Percentiles rank a stretch among this genome's conserved stretches.
phyloP scores from a whole-genome alignment of 35 echinoderm and acorn worm species.

The Apostichopus japonicus region DNA sequence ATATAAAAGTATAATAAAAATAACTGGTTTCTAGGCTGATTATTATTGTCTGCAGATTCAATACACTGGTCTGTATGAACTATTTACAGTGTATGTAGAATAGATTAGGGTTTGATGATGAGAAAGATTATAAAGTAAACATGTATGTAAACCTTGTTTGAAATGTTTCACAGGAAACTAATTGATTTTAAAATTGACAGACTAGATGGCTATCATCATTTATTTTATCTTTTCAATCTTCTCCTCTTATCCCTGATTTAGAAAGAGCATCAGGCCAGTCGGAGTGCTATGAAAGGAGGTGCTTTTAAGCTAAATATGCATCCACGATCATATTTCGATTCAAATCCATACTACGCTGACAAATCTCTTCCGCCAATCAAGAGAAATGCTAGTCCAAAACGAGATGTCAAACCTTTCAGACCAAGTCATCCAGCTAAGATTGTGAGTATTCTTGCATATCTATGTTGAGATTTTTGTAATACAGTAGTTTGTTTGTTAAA shows the following conservation, averaged over 20 bases:
- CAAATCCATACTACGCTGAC: constrained; percentile 82
- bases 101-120: no score
- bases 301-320: constrained; percentile 96
- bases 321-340: constrained; percentile 86
- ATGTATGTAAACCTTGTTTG: no score
- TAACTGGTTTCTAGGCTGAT: no score
- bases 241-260: constrained; percentile 33
- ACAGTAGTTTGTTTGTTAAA: no score
- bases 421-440: constrained; percentile 92
- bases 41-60: no score
- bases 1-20: no score
- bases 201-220: neutral
- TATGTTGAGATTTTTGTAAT: no score
- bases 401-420: constrained; percentile 87
- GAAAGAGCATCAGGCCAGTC: constrained; percentile 74
- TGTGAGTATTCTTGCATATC: constrained; percentile 53
- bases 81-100: no score
- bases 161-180: neutral
- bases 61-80: no score
- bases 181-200: neutral
- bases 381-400: constrained; percentile 51
- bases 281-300: constrained; percentile 76
- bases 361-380: constrained; percentile 92
- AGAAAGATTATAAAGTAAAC: no score
- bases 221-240: constrained; percentile 6